Percentiles rank a stretch among this genome's conserved stretches.
These are phyloP conservation scores for Hirtodrosophila duncani DNA, from an alignment of 2,888 invertebrate species.

Conservation along the genomic window DNA sequence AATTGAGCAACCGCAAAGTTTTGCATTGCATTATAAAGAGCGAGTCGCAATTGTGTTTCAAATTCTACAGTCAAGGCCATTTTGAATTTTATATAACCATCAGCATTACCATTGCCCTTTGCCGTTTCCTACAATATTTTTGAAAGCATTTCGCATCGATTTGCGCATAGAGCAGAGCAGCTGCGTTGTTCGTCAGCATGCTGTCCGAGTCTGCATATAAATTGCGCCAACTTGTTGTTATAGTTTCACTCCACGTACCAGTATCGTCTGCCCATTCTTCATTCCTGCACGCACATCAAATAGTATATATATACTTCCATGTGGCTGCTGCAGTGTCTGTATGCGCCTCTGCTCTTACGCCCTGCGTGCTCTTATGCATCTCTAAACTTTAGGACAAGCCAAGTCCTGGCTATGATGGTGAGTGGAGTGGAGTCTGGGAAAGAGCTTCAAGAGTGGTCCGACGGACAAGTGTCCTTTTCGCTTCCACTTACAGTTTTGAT, in stretches of 20 bases:
- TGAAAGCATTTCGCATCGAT: conserved; percentile 42
- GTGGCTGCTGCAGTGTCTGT: too few species aligned
- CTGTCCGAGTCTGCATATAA: conserved; percentile 65
- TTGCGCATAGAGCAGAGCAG: too few species aligned
- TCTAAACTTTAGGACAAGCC: too few species aligned
- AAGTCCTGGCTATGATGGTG: too few species aligned
- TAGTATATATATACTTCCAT: conserved; percentile 52
- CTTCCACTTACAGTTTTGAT: conserved; percentile 51
- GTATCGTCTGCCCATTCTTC: conserved; percentile 46
- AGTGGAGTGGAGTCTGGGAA: conserved; percentile 28
- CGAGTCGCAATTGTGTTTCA: conserved; percentile 30
- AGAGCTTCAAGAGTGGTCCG: conserved; percentile 30
- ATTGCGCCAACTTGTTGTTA: conserved; percentile 62
- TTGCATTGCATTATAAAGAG: conserved; percentile 60
- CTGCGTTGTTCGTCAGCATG: too few species aligned
- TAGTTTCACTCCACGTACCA: conserved; percentile 59
- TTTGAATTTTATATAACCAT: conserved; percentile 4
- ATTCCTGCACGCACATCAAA: conserved; percentile 52
- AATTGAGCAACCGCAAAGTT: conserved; percentile 68
- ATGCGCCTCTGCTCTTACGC: too few species aligned
- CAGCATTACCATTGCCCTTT: conserved; percentile 11
- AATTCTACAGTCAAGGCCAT: neutral
- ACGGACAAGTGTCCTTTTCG: too few species aligned
- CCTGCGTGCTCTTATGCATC: too few species aligned
- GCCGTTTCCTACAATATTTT: conserved; percentile 22